Conservation (phyloP, 2,113 vertebrate species). For the Eurypyga helias region DNA sequence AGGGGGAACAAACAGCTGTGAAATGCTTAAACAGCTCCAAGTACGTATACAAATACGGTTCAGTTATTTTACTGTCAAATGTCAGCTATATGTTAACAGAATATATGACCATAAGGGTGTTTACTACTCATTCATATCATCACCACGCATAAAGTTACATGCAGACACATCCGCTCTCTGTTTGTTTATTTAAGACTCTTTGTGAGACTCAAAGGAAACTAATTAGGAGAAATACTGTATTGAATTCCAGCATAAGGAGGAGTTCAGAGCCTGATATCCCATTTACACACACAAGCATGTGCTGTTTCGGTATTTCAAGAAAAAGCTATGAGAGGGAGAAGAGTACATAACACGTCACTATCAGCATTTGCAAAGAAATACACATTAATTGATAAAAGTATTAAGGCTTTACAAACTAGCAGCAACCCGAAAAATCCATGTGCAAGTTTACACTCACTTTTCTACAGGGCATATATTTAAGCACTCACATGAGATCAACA, state of each 20-base stretch:
- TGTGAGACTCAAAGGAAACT: slow-evolving; percentile 38
- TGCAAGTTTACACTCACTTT: not conserved
- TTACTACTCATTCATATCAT: not conserved
- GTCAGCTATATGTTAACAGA: not conserved
- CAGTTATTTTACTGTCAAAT: not conserved
- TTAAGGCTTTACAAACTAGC: not conserved
- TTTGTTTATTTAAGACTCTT: slow-evolving; percentile 40
- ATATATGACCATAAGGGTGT: not conserved
- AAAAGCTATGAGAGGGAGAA: not conserved
- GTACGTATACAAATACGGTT: not conserved
- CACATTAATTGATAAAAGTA: not conserved
- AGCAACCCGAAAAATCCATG: not conserved
- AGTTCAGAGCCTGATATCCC: not conserved
- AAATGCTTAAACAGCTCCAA: not conserved
- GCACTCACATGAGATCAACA: not conserved
- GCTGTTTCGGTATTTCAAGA: not conserved
- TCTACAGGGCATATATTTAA: not conserved
- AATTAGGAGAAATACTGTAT: slow-evolving; percentile 20
- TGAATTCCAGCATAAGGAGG: slow-evolving; percentile 15
- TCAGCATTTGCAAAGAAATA: not conserved
- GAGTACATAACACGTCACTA: not conserved
- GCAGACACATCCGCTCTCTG: not conserved
- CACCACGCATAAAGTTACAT: not conserved
- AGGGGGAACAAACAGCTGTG: not conserved
- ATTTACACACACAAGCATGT: not conserved